These are phyloP conservation scores for Prosopocoilus inquinatus DNA, from an alignment of 2,888 invertebrate species.

Conservation along the genomic window DNA sequence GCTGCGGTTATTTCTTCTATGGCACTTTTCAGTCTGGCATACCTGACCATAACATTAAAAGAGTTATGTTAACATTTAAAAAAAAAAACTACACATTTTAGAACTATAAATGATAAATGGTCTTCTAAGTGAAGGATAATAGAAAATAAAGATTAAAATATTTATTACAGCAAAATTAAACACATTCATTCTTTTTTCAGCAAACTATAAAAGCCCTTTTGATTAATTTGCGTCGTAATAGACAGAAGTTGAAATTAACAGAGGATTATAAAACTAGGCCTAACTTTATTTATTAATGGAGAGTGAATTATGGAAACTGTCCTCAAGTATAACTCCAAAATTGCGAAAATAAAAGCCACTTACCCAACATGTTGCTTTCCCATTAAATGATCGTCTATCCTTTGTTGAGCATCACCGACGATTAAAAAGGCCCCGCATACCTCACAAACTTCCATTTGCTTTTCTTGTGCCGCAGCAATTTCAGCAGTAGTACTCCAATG, in stretches of 20 bases:
- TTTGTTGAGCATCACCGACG: constrained; percentile 96
- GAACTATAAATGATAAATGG: not conserved
- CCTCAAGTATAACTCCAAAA: too few species aligned
- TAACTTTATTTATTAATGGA: not conserved
- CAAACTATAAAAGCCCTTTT: too few species aligned
- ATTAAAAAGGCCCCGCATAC: constrained; percentile 99
- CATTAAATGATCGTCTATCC: constrained; percentile 96
- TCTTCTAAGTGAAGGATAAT: too few species aligned
- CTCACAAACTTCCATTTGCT: constrained; percentile 98
- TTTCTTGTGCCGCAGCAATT: constrained; percentile 85
- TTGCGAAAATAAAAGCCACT: constrained; percentile 36
- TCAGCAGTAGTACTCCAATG: constrained; percentile 77
- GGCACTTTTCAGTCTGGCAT: constrained; percentile 67
- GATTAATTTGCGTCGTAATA: too few species aligned
- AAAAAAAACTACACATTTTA: not conserved
- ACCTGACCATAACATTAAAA: constrained; percentile 44
- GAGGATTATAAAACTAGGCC: not conserved
- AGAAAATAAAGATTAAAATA: too few species aligned
- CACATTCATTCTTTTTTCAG: too few species aligned
- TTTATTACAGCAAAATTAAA: too few species aligned
- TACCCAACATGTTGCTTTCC: constrained; percentile 98
- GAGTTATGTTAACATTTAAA: constrained; percentile 2
- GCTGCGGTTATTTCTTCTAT: constrained; percentile 65
- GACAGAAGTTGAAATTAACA: not conserved
- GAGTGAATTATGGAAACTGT: too few species aligned